Evolutionary conservation across 1,140 invertebrate genomes (phyloP).

Genomic region (Calosoma granatense): DNA sequence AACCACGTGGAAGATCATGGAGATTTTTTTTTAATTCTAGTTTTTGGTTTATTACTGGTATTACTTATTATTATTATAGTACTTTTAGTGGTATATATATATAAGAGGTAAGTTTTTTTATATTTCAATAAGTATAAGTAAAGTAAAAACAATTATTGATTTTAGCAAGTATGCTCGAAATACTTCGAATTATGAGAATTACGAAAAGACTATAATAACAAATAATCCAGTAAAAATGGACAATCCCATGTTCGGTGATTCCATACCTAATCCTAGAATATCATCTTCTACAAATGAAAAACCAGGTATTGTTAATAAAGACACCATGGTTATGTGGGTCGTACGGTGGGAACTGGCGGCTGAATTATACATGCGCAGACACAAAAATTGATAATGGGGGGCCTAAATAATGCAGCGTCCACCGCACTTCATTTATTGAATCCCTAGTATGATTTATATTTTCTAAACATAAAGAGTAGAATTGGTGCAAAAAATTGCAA

Average conservation of each 20-base stretch:
- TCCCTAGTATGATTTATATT: no score
- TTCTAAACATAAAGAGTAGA: no score
- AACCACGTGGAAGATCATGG: constrained; percentile 36
- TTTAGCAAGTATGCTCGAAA: constrained; percentile 19
- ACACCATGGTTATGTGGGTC: no score
- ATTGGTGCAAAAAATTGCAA: no score
- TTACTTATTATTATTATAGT: constrained; percentile 63
- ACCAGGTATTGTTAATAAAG: no score
- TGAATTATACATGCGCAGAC: no score
- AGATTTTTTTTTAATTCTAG: constrained; percentile 51
- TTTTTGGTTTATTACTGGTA: constrained; percentile 59
- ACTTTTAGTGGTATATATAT: constrained; percentile 62
- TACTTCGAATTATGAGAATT: constrained; percentile 21
- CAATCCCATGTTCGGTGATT: constrained; percentile 29
- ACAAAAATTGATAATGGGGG: no score
- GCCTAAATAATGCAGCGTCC: no score
- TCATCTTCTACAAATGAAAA: no score
- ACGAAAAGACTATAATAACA: background rate
- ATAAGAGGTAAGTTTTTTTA: constrained; percentile 52
- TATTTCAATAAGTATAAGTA: constrained; percentile 10
- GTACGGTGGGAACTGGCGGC: no score
- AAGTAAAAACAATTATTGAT: constrained; percentile 22
- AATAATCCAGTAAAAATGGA: constrained; percentile 23
- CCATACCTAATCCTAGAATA: no score
- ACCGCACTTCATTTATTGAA: no score